These are phyloP conservation scores for Margaritifera margaritifera DNA, from an alignment of 2,888 invertebrate genomes.

Conservation along the genomic window DNA sequence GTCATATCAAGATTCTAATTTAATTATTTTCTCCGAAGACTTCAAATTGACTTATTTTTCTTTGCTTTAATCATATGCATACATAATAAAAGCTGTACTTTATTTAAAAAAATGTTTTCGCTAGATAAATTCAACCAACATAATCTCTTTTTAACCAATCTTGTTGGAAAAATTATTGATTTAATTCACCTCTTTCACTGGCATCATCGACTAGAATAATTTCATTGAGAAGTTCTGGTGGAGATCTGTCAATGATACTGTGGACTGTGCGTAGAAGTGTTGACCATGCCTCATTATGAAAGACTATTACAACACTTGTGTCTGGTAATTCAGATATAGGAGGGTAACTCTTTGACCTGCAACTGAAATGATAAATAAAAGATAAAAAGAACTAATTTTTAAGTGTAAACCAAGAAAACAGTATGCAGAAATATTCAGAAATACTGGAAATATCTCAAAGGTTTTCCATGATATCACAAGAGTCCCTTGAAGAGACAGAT, in stretches of 20 bases:
- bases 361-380: constrained; percentile 75
- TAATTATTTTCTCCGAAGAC: too few species aligned
- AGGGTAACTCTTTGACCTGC: constrained; percentile 75
- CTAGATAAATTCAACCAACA: too few species aligned
- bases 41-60: too few species aligned
- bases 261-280: constrained; percentile 95
- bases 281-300: constrained; percentile 99
- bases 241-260: constrained; percentile 97
- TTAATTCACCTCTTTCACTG: constrained; percentile 78
- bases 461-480: too few species aligned
- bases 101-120: too few species aligned
- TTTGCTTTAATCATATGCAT: too few species aligned
- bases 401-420: not conserved
- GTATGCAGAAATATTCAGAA: not conserved
- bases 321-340: constrained; percentile 80
- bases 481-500: too few species aligned
- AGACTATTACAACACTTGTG: constrained; percentile 94
- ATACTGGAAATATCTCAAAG: too few species aligned
- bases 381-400: not conserved
- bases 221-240: constrained; percentile 88
- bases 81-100: too few species aligned
- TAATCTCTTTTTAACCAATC: too few species aligned
- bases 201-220: constrained; percentile 98
- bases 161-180: too few species aligned
- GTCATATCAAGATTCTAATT: too few species aligned